Evolutionary conservation across 2,113 vertebrate species (phyloP), one percentile per base, ranked within the genome.

Genomic region (Lamprotornis superbus): DNA sequence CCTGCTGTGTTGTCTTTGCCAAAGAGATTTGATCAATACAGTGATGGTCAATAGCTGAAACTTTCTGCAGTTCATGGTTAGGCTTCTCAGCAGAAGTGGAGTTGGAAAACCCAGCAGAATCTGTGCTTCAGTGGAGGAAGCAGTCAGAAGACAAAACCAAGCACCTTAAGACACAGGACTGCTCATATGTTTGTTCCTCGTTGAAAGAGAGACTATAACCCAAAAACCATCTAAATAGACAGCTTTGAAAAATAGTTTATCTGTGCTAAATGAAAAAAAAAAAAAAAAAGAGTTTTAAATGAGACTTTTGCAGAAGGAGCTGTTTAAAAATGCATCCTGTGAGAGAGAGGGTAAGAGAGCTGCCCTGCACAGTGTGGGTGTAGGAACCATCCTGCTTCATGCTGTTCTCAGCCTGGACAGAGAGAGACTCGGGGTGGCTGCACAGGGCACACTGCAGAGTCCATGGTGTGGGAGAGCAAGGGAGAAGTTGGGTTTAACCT

Each of bases 301-400:
- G 33, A 73, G 39, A 76, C 4, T 27, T 63, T 83, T 71, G 27
- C 40, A 73, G 60, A 44, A 79, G 35, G 5, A 37, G 3, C 9
- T 6, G 2, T 69, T 71, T 50, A 28, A 42, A 63, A 61, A 68
- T 23, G 15, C 7, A 47, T 30, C 12, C 33, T 53, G 33, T 40
- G 60, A 28, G 35, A 40, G 13, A 44, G n/a, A 50, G 33, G 5
- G 11, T 8, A 11, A 52, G 37, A 25, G 49, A 49, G 14, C 52
- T 75, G 40, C 22, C 20, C 42, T 0, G 1, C 28, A 49, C 18
- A 8, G 3, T 0, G 0, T 33, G 47, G n/a, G 1, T 1, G 1
- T 24, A 24, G 20, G 52, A 83, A 11, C n/a, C 5, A 7, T 28
- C 64, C 42, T 87, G 50, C 46, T 81, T 22, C 16, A 2, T 9